Evolutionary conservation across 2,797 vertebrate species (phyloP), one percentile per base, ranked within the genome.

Genomic region (Malacoctenus gilli): DNA sequence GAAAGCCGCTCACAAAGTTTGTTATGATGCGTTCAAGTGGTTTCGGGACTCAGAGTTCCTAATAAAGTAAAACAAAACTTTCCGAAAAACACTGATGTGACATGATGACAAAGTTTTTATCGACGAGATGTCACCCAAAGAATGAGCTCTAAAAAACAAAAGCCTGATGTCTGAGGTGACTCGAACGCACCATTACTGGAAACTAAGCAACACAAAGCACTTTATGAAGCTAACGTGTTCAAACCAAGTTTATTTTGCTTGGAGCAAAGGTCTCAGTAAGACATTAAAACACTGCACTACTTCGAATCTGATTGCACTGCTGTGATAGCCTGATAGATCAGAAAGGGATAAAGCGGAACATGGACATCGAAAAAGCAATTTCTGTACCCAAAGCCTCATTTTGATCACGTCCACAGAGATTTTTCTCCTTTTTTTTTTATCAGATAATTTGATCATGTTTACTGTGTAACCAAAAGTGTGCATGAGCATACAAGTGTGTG

Each of bases 261-360:
- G 9, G 9, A 5, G 6, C 5, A 28, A 9, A 5, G 25, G 42
- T 77, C 54, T 71, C 38, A 58, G 44, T 14, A 40, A 44, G 55
- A 75, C 30, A 40, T 20, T 50, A 67, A n/a, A 66, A 64, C 16
- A 43, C 63, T 85, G 77, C 86, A 85, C 81, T 83, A 73, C 39
- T 75, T 74, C 49, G 14, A 68, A 77, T 80, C 59, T 58, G 61
- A 71, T 72, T 85, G 83, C 83, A 84, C 80, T 83, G 41, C 9
- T 9, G 25, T 6, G 25, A 32, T 36, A 38, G 10, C 30, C n/a
- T 31, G 35, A 65, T 41, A 11, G 42, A 72, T 57, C 35, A 59
- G 64, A 55, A 35, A 22, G 25, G 35, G 69, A 77, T 57, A 18
- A 48, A 49, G 9, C 14, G 19, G 39, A 49, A 54, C 43, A 44